A percentile compares a stretch with the other conserved stretches of the same genome.
Evolutionary conservation across 2,888 invertebrate genomes (phyloP).

Genomic region (Matsumyia berberina): DNA sequence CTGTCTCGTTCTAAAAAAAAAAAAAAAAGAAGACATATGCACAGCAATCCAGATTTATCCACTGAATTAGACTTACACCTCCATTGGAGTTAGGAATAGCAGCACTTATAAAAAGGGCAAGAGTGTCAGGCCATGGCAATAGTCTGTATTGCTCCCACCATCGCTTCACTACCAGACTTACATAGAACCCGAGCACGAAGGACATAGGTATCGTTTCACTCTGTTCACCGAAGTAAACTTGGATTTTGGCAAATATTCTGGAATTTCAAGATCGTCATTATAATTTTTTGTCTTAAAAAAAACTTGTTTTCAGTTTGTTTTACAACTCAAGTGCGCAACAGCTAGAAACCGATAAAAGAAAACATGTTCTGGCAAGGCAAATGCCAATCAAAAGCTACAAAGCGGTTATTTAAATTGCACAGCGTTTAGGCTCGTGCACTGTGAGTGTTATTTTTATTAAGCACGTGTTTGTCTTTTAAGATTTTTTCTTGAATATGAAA

Average conservation of each 20-base stretch:
- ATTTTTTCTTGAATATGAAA: constrained; percentile 7
- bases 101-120: constrained; percentile 95
- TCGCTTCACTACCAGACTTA: constrained; percentile 94
- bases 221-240: constrained; percentile 93
- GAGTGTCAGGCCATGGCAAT: constrained; percentile 96
- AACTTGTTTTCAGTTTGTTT: constrained; percentile 50
- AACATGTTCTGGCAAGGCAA: constrained; percentile 61
- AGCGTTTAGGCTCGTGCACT: neutral
- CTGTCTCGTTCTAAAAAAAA: constrained; percentile 90
- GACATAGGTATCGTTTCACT: constrained; percentile 97
- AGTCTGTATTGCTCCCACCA: constrained; percentile 98
- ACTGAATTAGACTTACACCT: constrained; percentile 79
- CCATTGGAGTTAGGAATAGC: constrained; percentile 92
- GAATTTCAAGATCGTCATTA: constrained; percentile 78
- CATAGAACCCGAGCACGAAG: constrained; percentile 97
- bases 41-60: neutral
- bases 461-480: constrained; percentile 44
- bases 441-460: constrained; percentile 3
- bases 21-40: constrained; percentile 6
- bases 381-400: constrained; percentile 50
- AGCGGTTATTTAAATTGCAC: constrained; percentile 42
- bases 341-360: constrained; percentile 31
- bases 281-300: constrained; percentile 7
- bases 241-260: constrained; percentile 94
- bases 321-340: constrained; percentile 27